A percentile compares a stretch with the other conserved stretches of the same genome.
Evolutionary conservation across 1,140 invertebrate species (phyloP).

Genomic region (Mactra quadrangularis): DNA sequence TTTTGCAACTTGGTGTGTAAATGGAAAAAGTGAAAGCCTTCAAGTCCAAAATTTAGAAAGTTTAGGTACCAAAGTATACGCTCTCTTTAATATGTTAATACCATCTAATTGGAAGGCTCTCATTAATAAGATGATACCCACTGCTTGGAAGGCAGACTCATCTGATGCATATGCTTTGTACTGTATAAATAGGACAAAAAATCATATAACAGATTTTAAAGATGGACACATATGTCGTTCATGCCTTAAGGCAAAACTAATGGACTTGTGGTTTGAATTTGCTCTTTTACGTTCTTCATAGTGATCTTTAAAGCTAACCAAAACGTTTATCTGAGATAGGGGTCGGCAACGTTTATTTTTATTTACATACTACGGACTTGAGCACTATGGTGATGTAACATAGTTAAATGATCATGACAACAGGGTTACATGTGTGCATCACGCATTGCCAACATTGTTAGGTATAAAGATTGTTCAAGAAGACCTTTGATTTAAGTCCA

Average conservation of each 20-base stretch:
- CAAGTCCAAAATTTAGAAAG: conserved; percentile 18
- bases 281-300: background rate
- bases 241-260: conserved; percentile 32
- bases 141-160: background rate
- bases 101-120: too few relatives aligned
- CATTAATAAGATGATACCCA: too few relatives aligned
- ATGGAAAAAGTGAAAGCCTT: conserved; percentile 35
- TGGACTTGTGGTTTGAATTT: conserved; percentile 37
- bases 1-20: conserved; percentile 52
- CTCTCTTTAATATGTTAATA: too few relatives aligned
- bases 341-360: background rate
- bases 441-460: background rate
- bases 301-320: background rate
- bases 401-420: background rate
- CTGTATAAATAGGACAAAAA: conserved; percentile 13
- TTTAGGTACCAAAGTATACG: background rate
- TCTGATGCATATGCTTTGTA: background rate
- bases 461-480: background rate
- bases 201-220: background rate
- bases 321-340: background rate
- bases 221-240: conserved; percentile 12
- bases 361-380: background rate
- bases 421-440: conserved; percentile 1
- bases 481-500: background rate
- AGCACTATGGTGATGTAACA: background rate